Evolutionary conservation across 2,797 vertebrate species (phyloP).

Genomic region (Xenops minutus): DNA sequence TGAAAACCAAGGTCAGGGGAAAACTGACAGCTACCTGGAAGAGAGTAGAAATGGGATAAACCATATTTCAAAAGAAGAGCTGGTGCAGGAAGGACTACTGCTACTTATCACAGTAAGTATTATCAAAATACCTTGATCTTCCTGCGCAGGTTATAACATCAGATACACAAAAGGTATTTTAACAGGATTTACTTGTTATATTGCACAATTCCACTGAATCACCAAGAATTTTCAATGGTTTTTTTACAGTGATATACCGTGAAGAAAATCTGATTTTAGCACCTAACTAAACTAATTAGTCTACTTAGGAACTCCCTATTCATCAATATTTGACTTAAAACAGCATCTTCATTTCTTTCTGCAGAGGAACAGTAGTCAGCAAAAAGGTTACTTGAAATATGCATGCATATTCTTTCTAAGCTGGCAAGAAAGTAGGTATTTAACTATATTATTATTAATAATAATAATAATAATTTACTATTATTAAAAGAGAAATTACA

Average conservation of each 20-base stretch:
- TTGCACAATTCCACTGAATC: not conserved
- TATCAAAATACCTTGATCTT: not conserved
- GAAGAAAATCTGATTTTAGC: not conserved
- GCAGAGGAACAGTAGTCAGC: not conserved
- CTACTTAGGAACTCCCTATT: not conserved
- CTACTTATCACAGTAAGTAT: not conserved
- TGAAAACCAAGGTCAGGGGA: not conserved
- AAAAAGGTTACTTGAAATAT: conserved; percentile 1
- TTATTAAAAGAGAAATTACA: not conserved
- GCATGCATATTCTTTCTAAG: not conserved
- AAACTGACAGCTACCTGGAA: not conserved
- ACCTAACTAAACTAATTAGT: not conserved
- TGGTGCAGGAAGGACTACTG: not conserved
- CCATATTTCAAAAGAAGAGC: not conserved
- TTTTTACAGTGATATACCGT: not conserved
- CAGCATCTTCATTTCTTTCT: not conserved
- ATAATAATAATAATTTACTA: not conserved
- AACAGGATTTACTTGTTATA: not conserved
- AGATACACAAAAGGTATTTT: not conserved
- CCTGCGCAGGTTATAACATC: not conserved
- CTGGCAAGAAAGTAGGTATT: not conserved
- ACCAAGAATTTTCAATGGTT: not conserved
- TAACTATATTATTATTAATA: not conserved
- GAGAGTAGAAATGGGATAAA: not conserved
- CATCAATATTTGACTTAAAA: conserved; percentile 33